Evolutionary conservation across 2,888 invertebrate genomes (phyloP).

Genomic region (Nemapogon koenigi): DNA sequence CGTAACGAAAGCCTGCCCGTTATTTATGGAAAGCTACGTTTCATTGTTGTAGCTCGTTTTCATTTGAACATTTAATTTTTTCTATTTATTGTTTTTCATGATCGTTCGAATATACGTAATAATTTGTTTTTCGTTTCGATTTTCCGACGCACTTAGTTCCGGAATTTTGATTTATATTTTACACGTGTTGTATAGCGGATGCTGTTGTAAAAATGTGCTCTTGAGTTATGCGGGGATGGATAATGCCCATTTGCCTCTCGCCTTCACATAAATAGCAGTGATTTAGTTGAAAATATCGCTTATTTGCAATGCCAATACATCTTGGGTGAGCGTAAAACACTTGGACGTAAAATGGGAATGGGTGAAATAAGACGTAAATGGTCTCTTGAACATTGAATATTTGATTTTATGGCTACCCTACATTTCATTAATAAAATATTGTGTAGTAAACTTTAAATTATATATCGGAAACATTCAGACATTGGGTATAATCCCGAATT

Average conservation of each 20-base stretch:
- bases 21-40: conserved; percentile 58
- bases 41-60: conserved; percentile 58
- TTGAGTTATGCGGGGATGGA: conserved; percentile 16
- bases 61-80: conserved; percentile 54
- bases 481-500: too few species aligned
- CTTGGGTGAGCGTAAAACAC: conserved; percentile 36
- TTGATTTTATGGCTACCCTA: conserved; percentile 40
- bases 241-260: conserved; percentile 31
- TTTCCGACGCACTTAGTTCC: conserved; percentile 38
- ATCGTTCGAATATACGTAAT: conserved; percentile 30
- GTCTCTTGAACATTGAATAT: conserved; percentile 36
- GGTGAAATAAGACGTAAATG: conserved; percentile 48
- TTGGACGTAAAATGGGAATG: conserved; percentile 41
- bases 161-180: conserved; percentile 31
- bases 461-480: too few species aligned
- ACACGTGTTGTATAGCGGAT: conserved; percentile 13
- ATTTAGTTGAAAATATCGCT: conserved; percentile 45
- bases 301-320: conserved; percentile 51
- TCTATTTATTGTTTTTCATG: conserved; percentile 41
- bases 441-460: too few species aligned
- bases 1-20: conserved; percentile 55
- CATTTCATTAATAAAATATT: conserved; percentile 28
- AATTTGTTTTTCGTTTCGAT: conserved; percentile 44
- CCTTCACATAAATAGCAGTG: conserved; percentile 34
- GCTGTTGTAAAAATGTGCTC: conserved; percentile 1